phyloP scores from a whole-genome alignment of 1,140 invertebrate genomes.

The Drosophila kikkawai region DNA sequence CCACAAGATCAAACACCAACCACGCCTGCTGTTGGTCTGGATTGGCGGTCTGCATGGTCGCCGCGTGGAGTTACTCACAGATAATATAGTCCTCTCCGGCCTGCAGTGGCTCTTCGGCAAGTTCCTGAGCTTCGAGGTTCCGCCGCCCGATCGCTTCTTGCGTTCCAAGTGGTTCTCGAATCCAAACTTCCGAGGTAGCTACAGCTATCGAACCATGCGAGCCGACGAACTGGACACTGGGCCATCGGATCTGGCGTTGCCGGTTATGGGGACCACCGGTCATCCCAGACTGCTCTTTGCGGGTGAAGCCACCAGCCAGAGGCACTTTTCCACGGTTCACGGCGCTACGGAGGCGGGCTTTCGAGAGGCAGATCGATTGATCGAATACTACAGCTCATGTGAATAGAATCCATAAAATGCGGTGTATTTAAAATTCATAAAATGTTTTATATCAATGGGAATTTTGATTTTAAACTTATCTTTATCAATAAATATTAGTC shows the following conservation, averaged over 20 bases:
- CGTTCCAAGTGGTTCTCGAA: conserved; percentile 88
- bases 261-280: conserved; percentile 34
- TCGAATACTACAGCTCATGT: conserved; percentile 31
- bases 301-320: conserved; percentile 89
- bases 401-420: neutral
- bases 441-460: neutral
- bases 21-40: conserved; percentile 87
- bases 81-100: conserved; percentile 83
- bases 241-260: conserved; percentile 59
- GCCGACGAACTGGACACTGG: conserved; percentile 85
- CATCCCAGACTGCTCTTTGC: conserved; percentile 87
- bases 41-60: conserved; percentile 87
- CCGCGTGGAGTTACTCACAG: conserved; percentile 85
- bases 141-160: conserved; percentile 47
- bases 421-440: neutral
- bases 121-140: conserved; percentile 39
- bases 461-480: neutral
- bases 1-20: conserved; percentile 87
- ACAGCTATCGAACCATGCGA: conserved; percentile 88
- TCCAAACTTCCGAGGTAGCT: conserved; percentile 88
- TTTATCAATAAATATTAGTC: neutral
- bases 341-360: conserved; percentile 92
- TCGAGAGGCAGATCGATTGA: conserved; percentile 88
- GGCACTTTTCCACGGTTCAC: conserved; percentile 91
- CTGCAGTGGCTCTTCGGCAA: conserved; percentile 78